A percentile compares a stretch with the other conserved stretches of the same genome.
phyloP scores from a whole-genome alignment of 2,113 vertebrate genomes.

The Podiceps cristatus region DNA sequence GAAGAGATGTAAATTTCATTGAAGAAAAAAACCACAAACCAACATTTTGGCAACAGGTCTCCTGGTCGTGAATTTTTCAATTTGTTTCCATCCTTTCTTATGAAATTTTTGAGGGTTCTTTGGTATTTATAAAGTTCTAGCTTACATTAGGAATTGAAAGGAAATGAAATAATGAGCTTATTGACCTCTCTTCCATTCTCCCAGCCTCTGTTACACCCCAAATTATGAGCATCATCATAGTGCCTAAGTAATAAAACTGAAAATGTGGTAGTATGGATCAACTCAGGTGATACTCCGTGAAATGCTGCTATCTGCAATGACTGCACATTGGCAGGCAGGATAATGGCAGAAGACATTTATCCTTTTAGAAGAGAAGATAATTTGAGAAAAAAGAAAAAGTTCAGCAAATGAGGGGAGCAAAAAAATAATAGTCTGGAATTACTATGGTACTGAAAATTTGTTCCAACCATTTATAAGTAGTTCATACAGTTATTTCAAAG shows the following conservation, averaged over 20 bases:
- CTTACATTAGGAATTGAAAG: neutral
- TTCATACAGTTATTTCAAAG: neutral
- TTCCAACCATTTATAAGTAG: neutral
- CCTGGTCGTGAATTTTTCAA: rapidly evolving
- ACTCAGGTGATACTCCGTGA: neutral
- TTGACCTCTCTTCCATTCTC: neutral
- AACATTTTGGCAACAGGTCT: neutral
- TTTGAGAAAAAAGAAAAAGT: neutral
- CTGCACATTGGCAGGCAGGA: neutral
- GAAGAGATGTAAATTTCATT: neutral
- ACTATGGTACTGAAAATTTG: neutral
- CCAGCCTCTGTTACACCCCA: neutral
- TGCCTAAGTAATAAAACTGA: neutral
- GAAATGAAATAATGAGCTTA: neutral
- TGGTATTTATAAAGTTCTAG: neutral
- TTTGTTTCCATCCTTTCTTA: neutral
- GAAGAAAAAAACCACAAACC: neutral
- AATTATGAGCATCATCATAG: neutral
- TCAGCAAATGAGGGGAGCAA: neutral
- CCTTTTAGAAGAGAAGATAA: neutral
- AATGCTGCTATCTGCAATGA: neutral
- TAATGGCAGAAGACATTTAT: neutral
- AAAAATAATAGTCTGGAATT: neutral
- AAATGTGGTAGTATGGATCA: neutral
- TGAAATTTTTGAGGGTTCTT: neutral